phyloP scores from a whole-genome alignment of 2,797 vertebrate species.

The Crenichthys baileyi region DNA sequence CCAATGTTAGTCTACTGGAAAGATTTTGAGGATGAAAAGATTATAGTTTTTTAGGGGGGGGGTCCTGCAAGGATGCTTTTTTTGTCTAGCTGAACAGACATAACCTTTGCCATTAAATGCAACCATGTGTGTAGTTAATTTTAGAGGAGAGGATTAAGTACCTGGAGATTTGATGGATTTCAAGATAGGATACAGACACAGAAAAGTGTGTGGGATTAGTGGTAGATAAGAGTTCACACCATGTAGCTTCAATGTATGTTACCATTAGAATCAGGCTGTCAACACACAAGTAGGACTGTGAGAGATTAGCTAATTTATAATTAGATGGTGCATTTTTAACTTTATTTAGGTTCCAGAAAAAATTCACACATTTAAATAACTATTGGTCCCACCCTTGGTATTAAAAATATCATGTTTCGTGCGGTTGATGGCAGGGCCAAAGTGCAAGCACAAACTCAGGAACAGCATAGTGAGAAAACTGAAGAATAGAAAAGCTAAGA shows the following conservation, averaged over 20 bases:
- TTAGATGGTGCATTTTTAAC: not conserved
- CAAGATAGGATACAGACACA: not conserved
- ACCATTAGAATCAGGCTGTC: not conserved
- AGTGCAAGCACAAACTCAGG: too few relatives aligned
- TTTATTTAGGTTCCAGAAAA: not conserved
- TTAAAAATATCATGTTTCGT: too few relatives aligned
- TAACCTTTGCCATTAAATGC: not conserved
- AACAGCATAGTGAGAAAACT: too few relatives aligned
- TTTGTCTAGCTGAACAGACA: not conserved
- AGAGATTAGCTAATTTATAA: not conserved
- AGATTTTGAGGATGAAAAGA: not conserved
- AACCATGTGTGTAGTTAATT: slow-evolving; percentile 3
- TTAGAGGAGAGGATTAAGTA: slow-evolving; percentile 2
- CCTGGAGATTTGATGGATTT: slow-evolving; percentile 3
- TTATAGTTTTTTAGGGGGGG: not conserved
- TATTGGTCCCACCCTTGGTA: not conserved
- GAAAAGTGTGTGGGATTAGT: not conserved
- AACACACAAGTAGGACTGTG: not conserved
- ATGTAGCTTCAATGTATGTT: not conserved
- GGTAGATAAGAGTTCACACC: not conserved
- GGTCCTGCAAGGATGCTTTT: not conserved
- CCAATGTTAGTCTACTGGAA: not conserved
- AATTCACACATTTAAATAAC: not conserved
- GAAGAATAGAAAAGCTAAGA: too few relatives aligned
- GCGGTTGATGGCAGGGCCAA: too few relatives aligned